phyloP scores from a whole-genome alignment of 2,113 vertebrate genomes.

The Sprattus sprattus region DNA sequence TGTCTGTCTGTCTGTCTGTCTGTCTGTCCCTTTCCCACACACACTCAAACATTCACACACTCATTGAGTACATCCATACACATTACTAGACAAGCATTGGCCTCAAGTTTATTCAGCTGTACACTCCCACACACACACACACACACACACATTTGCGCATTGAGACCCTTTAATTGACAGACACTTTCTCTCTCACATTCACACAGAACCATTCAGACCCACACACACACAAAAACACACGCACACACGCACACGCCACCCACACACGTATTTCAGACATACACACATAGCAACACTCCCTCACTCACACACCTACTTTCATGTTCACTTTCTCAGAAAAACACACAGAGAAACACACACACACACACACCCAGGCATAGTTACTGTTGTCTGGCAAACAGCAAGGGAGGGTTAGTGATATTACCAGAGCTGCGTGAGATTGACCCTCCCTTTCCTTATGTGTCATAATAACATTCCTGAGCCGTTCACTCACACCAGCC shows the following conservation, averaged over 20 bases:
- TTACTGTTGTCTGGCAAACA: slow-evolving; percentile 1
- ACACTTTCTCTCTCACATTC: background rate
- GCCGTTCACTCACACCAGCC: background rate
- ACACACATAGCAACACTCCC: background rate
- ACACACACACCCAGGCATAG: background rate
- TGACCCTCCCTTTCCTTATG: slow-evolving; percentile 12
- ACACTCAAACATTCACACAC: slow-evolving; percentile 34
- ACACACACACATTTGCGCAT: background rate
- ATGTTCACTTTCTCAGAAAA: background rate
- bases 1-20: background rate
- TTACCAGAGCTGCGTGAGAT: background rate
- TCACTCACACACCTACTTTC: background rate
- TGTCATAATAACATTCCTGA: slow-evolving; percentile 4
- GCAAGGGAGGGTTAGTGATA: background rate
- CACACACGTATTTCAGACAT: background rate
- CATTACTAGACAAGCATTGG: slow-evolving; percentile 50
- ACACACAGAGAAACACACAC: background rate
- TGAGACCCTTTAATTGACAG: background rate
- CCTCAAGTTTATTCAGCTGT: slow-evolving; percentile 9
- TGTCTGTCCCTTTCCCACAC: background rate
- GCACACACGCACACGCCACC: background rate
- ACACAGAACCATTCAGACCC: background rate
- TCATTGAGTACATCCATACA: background rate
- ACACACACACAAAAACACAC: background rate
- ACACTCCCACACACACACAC: background rate